Evolutionary conservation across 2,113 vertebrate species (phyloP).

Genomic region (Nycticorax nycticorax): DNA sequence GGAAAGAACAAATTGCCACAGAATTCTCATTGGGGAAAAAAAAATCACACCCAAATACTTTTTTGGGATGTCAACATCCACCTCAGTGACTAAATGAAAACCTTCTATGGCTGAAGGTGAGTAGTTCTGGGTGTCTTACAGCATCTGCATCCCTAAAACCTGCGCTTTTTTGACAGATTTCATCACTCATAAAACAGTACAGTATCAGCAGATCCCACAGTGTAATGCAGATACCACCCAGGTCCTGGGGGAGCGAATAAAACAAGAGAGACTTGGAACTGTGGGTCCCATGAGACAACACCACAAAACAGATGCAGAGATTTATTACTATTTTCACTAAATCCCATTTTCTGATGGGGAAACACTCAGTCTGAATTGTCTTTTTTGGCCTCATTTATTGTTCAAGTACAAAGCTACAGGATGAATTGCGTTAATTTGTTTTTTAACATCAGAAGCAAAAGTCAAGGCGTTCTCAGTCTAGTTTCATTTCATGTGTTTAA

Average conservation of each 20-base stretch:
- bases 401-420: background rate
- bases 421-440: background rate
- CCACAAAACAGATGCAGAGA: background rate
- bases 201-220: background rate
- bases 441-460: background rate
- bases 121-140: background rate
- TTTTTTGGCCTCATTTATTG: background rate
- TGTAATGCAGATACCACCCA: background rate
- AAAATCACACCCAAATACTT: background rate
- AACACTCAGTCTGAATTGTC: background rate
- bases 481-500: background rate
- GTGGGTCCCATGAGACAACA: background rate
- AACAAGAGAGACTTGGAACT: background rate
- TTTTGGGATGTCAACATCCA: background rate
- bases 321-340: slow-evolving; percentile 5
- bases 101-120: background rate
- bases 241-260: background rate
- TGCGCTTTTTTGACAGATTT: background rate
- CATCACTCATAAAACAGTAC: background rate
- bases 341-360: background rate
- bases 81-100: background rate
- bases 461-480: background rate
- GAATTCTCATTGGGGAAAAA: background rate
- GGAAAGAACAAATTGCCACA: background rate
- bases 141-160: background rate